These are phyloP conservation scores for Brevimyrus niger DNA, from an alignment of 2,113 vertebrate genomes.

Conservation along the genomic window DNA sequence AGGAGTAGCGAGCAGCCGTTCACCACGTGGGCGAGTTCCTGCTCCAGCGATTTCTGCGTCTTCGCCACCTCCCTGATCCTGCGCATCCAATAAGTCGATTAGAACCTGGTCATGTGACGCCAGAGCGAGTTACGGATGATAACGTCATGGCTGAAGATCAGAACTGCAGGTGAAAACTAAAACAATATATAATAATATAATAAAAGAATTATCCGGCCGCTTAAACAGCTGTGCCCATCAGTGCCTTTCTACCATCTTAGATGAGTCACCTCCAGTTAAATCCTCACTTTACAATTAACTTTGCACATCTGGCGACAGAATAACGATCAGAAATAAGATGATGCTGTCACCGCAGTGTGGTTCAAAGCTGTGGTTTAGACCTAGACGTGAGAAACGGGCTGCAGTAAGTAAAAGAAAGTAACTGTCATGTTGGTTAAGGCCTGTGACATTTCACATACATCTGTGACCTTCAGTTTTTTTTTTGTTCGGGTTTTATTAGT, in stretches of 20 bases:
- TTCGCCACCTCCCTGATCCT: constrained; percentile 80
- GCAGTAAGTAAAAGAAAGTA: not conserved
- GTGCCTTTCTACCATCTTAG: not conserved
- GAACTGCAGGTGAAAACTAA: not conserved
- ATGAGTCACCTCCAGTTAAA: not conserved
- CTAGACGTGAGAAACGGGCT: not conserved
- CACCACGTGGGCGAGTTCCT: constrained; percentile 79
- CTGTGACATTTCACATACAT: not conserved
- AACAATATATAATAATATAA: not conserved
- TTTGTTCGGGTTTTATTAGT: not conserved
- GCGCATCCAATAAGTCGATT: not conserved
- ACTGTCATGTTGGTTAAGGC: not conserved
- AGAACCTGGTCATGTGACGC: not conserved
- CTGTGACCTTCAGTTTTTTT: not conserved
- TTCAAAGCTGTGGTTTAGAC: not conserved
- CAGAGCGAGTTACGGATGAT: not conserved
- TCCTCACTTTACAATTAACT: not conserved
- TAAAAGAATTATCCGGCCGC: not conserved
- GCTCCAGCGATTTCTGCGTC: constrained; percentile 75
- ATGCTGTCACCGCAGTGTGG: not conserved
- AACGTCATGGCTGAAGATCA: not conserved
- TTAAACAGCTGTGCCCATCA: not conserved
- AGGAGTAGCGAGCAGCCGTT: constrained; percentile 75
- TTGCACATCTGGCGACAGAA: not conserved
- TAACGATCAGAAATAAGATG: not conserved